Percentiles rank a stretch among this genome's conserved stretches.
Evolutionary conservation across 2,888 invertebrate genomes (phyloP).

Genomic region (Calameuta pallipes): DNA sequence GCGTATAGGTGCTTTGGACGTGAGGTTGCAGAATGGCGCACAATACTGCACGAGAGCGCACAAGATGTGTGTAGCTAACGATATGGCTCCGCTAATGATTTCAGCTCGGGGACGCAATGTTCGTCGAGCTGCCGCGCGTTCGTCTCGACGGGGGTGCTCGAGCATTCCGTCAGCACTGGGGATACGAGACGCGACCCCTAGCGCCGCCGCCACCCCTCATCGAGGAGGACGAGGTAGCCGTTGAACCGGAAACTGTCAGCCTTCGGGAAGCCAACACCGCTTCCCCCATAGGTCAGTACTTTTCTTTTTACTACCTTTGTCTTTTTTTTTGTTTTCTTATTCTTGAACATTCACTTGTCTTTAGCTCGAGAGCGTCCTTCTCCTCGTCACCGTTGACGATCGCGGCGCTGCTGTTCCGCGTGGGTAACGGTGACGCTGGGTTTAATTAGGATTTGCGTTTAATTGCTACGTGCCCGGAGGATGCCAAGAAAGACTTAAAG

Average conservation of each 20-base stretch:
- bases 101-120: conserved; percentile 71
- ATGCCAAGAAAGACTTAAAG: background rate
- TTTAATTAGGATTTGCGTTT: background rate
- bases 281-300: conserved; percentile 70
- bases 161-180: conserved; percentile 73
- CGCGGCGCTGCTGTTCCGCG: background rate
- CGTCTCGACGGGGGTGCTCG: conserved; percentile 77
- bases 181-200: conserved; percentile 72
- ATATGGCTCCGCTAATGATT: conserved; percentile 23
- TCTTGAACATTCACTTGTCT: background rate
- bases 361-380: background rate
- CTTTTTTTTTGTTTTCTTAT: conserved; percentile 5
- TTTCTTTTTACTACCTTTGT: background rate
- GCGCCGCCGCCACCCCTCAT: conserved; percentile 76
- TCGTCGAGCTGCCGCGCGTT: conserved; percentile 74
- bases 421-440: background rate
- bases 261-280: conserved; percentile 73
- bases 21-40: background rate
- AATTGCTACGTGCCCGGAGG: background rate
- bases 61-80: background rate
- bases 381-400: background rate
- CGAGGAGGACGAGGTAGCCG: conserved; percentile 75
- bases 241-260: conserved; percentile 74
- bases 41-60: background rate
- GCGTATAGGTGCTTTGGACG: background rate